Base-by-base conservation (phyloP, 1,140 invertebrate species). In the Calosoma granatense region DNA sequence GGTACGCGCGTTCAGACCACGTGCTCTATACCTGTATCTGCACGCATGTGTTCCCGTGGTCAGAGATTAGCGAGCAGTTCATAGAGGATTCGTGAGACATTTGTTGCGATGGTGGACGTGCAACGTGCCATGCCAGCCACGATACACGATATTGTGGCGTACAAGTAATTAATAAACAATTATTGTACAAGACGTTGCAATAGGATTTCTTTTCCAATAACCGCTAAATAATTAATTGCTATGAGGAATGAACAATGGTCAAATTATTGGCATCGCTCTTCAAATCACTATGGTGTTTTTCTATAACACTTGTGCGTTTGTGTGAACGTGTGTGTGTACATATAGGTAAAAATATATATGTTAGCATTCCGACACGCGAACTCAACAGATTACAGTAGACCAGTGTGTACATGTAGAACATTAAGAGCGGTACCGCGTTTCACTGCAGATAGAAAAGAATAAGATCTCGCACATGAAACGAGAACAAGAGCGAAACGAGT, bases 321-420 rank as follows among this genome's bases (percentile, higher is more conserved):
- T 47, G 17, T 12, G 17, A 47, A 47, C 4, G n/a, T n/a, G n/a
- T n/a, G n/a, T n/a, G n/a, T n/a, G n/a, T n/a, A 47, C 9, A 6
- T 47, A 47, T 47, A 17, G 9, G 17, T 11, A 47, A 12, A 47
- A 12, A 47, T 47, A 47, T 47, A 47, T 47, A 47, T 47, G 41
- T 47, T 47, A 47, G 41, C 41, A 47, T 47, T 47, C 41, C 41
- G 41, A 47, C 41, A 47, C 41, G 41, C 41, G 41, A 47, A 47
- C 41, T 47, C 6, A 12, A 47, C 41, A 17, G 41, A 47, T 47
- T 47, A 9, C 6, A 47, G 17, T 47, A 4, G 41, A 12, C 41
- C 41, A 47, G 41, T 47, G 41, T 12, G 17, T 17, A 11, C 15
- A 47, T 6, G 41, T 47, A 17, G 6, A 4, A 4, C 15, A 6